Base-by-base conservation (phyloP, 2,113 vertebrate genomes). In the Mastomys natalensis region DNA sequence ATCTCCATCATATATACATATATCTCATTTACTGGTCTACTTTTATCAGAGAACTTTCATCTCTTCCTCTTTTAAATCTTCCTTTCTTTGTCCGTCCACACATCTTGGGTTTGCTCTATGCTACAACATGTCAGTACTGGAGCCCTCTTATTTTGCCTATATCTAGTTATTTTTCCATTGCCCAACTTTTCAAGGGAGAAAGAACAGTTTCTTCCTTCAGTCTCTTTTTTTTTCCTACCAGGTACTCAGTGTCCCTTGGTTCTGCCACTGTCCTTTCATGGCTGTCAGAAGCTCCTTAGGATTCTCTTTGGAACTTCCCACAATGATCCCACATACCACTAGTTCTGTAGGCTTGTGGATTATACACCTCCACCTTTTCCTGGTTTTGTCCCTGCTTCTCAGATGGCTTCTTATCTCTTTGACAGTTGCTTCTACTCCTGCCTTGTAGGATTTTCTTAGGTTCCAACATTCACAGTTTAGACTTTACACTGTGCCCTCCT, bases 31-130 rank as follows among this genome's bases (percentile, higher is more conserved):
- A 43, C 34, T 84, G 62, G n/a, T 74, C 48, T 80, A 24, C 64
- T 87, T 93, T 96, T 78, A 70, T 85, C 31, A 40, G 19, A 73
- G 40, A 76, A 60, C 55, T 76, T 64, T 70, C 26, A n/a, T 77
- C 8, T 13, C 76, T 43, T 45, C 70, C 43, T 37, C 68, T 84
- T 70, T 93, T 48, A 70, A 70, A 26, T 48, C 70, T 78, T 72
- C 51, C 60, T 80, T 85, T 90, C 74, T 87, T 53, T 78, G 34
- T 58, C 4, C 73, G 34, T 58, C 4, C 73, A 73, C 26, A 62
- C 24, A 64, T 88, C 86, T 93, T 86, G 60, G 24, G 37, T 84
- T 73, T 96, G 22, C 29, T 66, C 70, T 72, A 66, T 94, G 88
- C 55, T 64, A 86, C 48, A n/a, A 19, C n/a, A 6, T 17, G 48